Percentiles rank a stretch among this genome's conserved stretches.
Conservation (phyloP, 1,140 invertebrate species). For the Eulimnadia texana region DNA sequence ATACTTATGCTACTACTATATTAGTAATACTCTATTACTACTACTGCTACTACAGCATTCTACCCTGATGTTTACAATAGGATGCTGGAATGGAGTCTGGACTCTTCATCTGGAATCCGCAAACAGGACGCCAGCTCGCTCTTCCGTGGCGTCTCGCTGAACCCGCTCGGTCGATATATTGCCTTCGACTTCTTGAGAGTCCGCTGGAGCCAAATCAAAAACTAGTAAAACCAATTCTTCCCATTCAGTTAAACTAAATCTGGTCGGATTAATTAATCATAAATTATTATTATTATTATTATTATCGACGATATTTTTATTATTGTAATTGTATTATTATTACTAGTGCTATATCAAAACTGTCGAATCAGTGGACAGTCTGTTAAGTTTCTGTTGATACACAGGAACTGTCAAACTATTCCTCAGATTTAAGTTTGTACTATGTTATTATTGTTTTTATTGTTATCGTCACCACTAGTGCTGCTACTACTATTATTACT, state of each 20-base stretch:
- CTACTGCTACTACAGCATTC: conserved; percentile 12
- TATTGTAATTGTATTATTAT: no score
- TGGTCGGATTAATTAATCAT: not conserved
- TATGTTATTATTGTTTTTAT: no score
- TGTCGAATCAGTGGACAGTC: no score
- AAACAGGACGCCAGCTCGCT: conserved; percentile 25
- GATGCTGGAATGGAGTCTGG: conserved; percentile 15
- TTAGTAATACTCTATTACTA: conserved; percentile 14
- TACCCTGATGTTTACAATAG: not conserved
- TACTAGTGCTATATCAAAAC: no score
- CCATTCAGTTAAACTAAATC: not conserved
- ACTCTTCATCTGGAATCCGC: conserved; percentile 17
- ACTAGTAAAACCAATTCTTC: conserved; percentile 41
- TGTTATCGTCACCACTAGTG: no score
- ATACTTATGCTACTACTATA: not conserved
- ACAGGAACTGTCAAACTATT: no score
- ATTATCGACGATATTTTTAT: no score
- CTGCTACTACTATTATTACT: no score
- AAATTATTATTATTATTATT: not conserved
- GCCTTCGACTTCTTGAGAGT: conserved; percentile 56
- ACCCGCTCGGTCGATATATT: conserved; percentile 29
- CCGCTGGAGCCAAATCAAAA: conserved; percentile 50
- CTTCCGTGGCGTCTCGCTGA: conserved; percentile 22
- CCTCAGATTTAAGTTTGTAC: no score
- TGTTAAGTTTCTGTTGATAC: no score